Percentiles rank a stretch among this genome's conserved stretches.
These are phyloP conservation scores for Actinopyga echinites DNA, from an alignment of 53 echinoderm and acorn worm species.

Conservation along the genomic window DNA sequence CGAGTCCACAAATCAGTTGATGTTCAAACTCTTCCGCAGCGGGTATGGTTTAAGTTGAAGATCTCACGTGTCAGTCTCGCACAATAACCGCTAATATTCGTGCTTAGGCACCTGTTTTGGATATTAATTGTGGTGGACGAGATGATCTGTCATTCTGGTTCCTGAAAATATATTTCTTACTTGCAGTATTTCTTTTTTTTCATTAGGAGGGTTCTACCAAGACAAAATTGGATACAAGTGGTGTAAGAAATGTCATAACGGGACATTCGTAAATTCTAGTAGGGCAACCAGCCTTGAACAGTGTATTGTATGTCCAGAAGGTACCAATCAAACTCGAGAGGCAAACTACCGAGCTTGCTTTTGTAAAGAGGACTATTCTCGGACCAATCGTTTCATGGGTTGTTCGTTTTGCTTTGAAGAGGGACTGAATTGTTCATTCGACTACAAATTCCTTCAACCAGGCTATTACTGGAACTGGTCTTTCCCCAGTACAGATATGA, in stretches of 20 bases:
- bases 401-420: not conserved
- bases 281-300: not conserved
- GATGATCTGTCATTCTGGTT: no score
- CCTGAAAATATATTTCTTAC: no score
- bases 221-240: not conserved
- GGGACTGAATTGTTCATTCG: not conserved
- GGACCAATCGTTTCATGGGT: not conserved
- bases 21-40: no score
- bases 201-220: not conserved
- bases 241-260: not conserved
- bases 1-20: no score
- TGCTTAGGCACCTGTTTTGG: no score
- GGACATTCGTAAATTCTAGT: not conserved
- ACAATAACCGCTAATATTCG: no score
- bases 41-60: no score
- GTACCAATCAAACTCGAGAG: not conserved
- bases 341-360: not conserved
- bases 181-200: no score
- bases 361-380: not conserved
- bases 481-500: not conserved
- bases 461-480: slow-evolving; percentile 18
- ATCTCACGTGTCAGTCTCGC: no score
- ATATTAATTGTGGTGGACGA: no score
- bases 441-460: not conserved
- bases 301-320: not conserved